Base-by-base conservation (phyloP, 2,888 invertebrate genomes). In the Anticlea derivata region DNA sequence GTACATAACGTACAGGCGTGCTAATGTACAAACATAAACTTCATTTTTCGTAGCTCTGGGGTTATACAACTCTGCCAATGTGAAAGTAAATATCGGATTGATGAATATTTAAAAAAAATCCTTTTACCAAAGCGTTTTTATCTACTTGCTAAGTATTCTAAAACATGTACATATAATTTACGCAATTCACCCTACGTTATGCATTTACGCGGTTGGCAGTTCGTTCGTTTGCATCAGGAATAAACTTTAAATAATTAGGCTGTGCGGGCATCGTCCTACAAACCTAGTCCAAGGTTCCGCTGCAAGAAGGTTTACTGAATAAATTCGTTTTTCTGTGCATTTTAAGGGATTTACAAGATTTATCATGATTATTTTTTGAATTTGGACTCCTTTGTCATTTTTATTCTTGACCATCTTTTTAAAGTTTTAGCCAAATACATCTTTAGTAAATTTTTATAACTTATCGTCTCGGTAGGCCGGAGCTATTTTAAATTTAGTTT, bases 161-260 rank as follows among this genome's bases (percentile, higher is more conserved):
- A 8, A 46, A 46, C 10, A 24, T 23, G 23, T 4, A 24, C 12
- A 26, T 17, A 27, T 27, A 31, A 41, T 41, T 44, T 27, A 47
- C 10, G 33, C 34, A 38, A 39, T 27, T 31, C n/a, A 29, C 10
- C 8, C 7, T 23, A 40, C 13, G 13, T 52, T 43, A 47, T 48
- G 48, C 24, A 47, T 41, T 45, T 51, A 55, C 34, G 52, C 47
- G 40, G 41, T 37, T 50, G 55, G 58, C 51, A 56, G 39, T 66
- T 49, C 57, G 40, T 64, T 60, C 61, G 65, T 67, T 70, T 66
- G 60, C 49, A 60, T 57, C 63, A 68, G 58, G 63, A 66, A 73
- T 68, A 65, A 63, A 62, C 60, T 57, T 53, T 58, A 53, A 63
- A 66, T 70, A 73, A 75, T 70, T 69, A 71, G 63, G 65, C 50